phyloP scores from a whole-genome alignment of 2,113 vertebrate species.

The Rhinogobius similis region DNA sequence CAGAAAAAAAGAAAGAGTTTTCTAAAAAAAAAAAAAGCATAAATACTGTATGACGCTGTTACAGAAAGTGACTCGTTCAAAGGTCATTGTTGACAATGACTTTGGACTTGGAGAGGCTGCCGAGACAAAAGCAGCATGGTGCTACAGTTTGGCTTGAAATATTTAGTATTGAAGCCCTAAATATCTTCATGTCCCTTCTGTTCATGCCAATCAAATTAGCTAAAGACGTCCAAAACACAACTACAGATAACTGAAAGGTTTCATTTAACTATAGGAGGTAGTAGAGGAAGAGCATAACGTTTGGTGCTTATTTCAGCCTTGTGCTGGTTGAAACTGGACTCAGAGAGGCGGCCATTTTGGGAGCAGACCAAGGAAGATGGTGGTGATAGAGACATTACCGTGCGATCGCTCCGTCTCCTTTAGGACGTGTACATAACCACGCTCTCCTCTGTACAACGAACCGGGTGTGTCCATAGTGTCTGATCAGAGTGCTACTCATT shows the following conservation, averaged over 20 bases:
- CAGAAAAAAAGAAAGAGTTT: conserved; percentile 33
- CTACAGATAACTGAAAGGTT: conserved; percentile 11
- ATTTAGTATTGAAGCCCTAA: conserved; percentile 67
- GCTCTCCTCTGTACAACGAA: conserved; percentile 76
- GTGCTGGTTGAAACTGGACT: conserved; percentile 62
- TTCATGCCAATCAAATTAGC: conserved; percentile 43
- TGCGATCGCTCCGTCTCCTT: conserved; percentile 62
- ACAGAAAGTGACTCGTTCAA: conserved; percentile 23
- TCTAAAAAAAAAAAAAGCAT: conserved; percentile 33
- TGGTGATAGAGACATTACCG: conserved; percentile 27
- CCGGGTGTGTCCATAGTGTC: conserved; percentile 90
- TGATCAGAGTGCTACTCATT: conserved; percentile 97
- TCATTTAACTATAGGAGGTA: conserved; percentile 27
- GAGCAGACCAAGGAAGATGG: conserved; percentile 48
- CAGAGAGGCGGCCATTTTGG: conserved; percentile 41
- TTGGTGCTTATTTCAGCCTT: conserved; percentile 62
- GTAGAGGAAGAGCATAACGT: conserved; percentile 44
- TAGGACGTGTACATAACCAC: conserved; percentile 62
- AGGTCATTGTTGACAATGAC: conserved; percentile 36
- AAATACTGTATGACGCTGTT: too few species aligned
- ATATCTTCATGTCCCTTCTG: conserved; percentile 59
- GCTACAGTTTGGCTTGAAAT: conserved; percentile 52
- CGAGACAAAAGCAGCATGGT: conserved; percentile 12
- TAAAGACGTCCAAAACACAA: conserved; percentile 18
- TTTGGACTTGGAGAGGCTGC: conserved; percentile 34